Conservation (phyloP, 1,140 invertebrate species). For the Drosophila takahashii region DNA sequence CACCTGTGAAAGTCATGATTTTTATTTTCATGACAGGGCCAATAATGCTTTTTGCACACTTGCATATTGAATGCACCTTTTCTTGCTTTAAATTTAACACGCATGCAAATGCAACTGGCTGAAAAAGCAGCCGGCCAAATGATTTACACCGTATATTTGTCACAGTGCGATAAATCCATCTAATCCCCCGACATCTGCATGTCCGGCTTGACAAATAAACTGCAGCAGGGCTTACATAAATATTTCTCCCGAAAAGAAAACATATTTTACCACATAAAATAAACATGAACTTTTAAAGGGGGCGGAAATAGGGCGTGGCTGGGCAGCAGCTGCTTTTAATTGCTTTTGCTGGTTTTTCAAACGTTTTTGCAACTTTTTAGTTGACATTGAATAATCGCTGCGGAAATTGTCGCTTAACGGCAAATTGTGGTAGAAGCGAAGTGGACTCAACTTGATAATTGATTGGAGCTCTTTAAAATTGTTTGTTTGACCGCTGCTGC, state of each 20-base stretch:
- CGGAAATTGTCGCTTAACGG: constrained; percentile 75
- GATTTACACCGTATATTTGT: constrained; percentile 58
- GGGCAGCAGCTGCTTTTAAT: constrained; percentile 66
- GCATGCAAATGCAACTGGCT: neutral
- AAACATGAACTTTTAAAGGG: constrained; percentile 16
- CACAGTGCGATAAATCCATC: constrained; percentile 69
- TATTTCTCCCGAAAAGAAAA: constrained; percentile 65
- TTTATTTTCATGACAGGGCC: constrained; percentile 7
- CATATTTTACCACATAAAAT: constrained; percentile 48
- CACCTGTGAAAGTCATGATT: neutral
- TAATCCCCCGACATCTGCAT: constrained; percentile 67
- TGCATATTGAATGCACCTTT: constrained; percentile 27
- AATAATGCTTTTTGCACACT: constrained; percentile 4
- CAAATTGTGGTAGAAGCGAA: constrained; percentile 57
- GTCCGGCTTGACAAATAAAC: constrained; percentile 75
- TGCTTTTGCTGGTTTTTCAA: constrained; percentile 40
- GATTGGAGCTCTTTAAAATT: constrained; percentile 67
- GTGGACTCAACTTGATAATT: constrained; percentile 55
- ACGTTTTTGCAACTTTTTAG: constrained; percentile 43
- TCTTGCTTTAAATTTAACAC: constrained; percentile 31
- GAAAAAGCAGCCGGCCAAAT: constrained; percentile 27
- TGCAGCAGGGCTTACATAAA: constrained; percentile 66
- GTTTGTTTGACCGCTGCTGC: constrained; percentile 22
- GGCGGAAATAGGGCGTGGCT: constrained; percentile 15
- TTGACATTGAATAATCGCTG: constrained; percentile 72